Evolutionary conservation across 2,888 invertebrate species (phyloP).

Genomic region (Agrenia bidenticulata): DNA sequence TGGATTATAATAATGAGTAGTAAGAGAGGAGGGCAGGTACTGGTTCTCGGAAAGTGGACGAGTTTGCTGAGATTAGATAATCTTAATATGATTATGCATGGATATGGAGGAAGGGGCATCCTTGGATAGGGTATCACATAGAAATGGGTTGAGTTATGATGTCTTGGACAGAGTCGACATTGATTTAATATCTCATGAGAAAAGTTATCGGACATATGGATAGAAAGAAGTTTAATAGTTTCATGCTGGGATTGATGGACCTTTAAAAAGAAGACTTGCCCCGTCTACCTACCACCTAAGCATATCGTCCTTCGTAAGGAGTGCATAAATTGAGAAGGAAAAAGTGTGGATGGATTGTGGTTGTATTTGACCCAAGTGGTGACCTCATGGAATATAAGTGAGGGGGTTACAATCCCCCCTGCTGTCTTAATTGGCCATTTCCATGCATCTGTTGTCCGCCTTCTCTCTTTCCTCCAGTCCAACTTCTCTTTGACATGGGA

Average conservation of each 20-base stretch:
- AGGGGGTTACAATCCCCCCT: constrained; percentile 53
- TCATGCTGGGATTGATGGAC: constrained; percentile 53
- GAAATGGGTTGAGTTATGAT: constrained; percentile 50
- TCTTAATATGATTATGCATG: constrained; percentile 9
- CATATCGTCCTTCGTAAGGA: too few relatives aligned
- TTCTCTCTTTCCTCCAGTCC: constrained; percentile 38
- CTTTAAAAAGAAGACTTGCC: constrained; percentile 28
- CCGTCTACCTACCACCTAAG: too few relatives aligned
- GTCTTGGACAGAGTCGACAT: constrained; percentile 52
- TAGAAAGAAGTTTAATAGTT: constrained; percentile 53
- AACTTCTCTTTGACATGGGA: constrained; percentile 15
- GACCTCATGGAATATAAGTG: constrained; percentile 53
- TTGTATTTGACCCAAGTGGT: constrained; percentile 50
- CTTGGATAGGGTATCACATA: constrained; percentile 2
- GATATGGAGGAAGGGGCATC: background rate
- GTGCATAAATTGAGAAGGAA: constrained; percentile 52
- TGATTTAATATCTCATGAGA: constrained; percentile 53
- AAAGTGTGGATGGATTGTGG: constrained; percentile 52
- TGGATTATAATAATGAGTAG: constrained; percentile 2
- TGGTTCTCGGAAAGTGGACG: constrained; percentile 8
- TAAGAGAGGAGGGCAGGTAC: constrained; percentile 3
- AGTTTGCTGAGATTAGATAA: background rate
- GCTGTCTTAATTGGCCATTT: constrained; percentile 53
- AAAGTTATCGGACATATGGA: constrained; percentile 51
- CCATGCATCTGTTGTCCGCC: constrained; percentile 54